These are phyloP conservation scores for Allygus modestus DNA, from an alignment of 2,888 invertebrate species.

Conservation along the genomic window DNA sequence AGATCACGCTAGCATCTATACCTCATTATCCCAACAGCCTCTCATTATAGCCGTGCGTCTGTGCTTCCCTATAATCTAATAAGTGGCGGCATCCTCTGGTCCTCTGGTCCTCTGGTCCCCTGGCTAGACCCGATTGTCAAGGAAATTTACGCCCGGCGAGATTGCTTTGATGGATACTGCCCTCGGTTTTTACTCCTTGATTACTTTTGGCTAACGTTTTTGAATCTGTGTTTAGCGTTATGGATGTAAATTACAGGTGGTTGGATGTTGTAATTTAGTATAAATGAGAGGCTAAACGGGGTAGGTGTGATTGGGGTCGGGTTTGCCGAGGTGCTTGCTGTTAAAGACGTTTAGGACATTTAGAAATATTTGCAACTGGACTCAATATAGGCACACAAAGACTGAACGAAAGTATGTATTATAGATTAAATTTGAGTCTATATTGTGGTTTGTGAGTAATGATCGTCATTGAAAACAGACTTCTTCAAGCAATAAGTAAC, in stretches of 20 bases:
- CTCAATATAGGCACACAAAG: too few species aligned
- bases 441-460: too few species aligned
- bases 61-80: slow-evolving; percentile 51
- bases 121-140: slow-evolving; percentile 30
- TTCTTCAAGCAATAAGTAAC: too few species aligned
- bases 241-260: slow-evolving; percentile 34
- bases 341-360: too few species aligned
- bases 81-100: slow-evolving; percentile 28
- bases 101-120: background rate
- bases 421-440: too few species aligned
- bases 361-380: too few species aligned
- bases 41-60: slow-evolving; percentile 43
- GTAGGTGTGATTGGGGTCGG: slow-evolving; percentile 16
- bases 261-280: slow-evolving; percentile 6
- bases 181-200: slow-evolving; percentile 29
- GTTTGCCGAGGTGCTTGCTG: background rate
- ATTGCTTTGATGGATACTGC: slow-evolving; percentile 42
- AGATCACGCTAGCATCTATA: background rate
- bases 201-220: slow-evolving; percentile 36
- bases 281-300: slow-evolving; percentile 29
- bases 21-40: slow-evolving; percentile 32
- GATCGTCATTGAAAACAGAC: too few species aligned
- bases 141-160: slow-evolving; percentile 48
- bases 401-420: too few species aligned
- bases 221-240: slow-evolving; percentile 42